Evolutionary conservation across 2,797 vertebrate species (phyloP).

Genomic region (Potorous gilbertii): DNA sequence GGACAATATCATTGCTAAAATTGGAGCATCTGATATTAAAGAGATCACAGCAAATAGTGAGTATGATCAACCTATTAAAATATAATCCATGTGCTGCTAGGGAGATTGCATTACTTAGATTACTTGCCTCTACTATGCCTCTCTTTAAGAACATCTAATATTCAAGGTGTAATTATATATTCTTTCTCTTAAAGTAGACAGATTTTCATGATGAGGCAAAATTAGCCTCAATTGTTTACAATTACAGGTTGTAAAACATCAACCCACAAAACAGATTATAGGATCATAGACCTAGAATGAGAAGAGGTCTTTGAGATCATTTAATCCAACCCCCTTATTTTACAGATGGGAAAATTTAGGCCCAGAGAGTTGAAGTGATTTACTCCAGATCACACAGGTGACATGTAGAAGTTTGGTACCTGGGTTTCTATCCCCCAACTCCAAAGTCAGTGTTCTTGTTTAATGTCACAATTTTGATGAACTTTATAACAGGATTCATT

Average conservation of each 20-base stretch:
- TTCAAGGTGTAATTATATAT: constrained; percentile 2
- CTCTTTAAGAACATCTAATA: constrained; percentile 2
- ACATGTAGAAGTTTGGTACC: background rate
- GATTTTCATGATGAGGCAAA: background rate
- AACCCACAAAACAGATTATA: background rate
- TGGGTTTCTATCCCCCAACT: background rate
- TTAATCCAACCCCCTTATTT: background rate
- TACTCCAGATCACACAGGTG: background rate
- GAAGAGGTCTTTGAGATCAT: background rate
- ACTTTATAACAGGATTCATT: background rate
- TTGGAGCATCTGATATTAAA: background rate
- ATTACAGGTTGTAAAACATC: background rate
- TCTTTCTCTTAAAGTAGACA: background rate
- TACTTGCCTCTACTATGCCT: background rate
- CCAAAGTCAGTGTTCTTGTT: background rate
- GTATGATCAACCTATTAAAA: constrained; percentile 1
- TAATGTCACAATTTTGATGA: background rate
- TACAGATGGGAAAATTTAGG: constrained; percentile 1
- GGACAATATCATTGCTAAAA: background rate
- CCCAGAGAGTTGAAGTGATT: background rate
- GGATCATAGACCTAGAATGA: background rate
- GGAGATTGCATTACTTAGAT: background rate
- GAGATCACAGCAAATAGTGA: background rate
- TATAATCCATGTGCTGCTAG: background rate
- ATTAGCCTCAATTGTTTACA: background rate